These are phyloP conservation scores for Papilio polyxenes DNA, from an alignment of 1,140 invertebrate species.

Conservation along the genomic window DNA sequence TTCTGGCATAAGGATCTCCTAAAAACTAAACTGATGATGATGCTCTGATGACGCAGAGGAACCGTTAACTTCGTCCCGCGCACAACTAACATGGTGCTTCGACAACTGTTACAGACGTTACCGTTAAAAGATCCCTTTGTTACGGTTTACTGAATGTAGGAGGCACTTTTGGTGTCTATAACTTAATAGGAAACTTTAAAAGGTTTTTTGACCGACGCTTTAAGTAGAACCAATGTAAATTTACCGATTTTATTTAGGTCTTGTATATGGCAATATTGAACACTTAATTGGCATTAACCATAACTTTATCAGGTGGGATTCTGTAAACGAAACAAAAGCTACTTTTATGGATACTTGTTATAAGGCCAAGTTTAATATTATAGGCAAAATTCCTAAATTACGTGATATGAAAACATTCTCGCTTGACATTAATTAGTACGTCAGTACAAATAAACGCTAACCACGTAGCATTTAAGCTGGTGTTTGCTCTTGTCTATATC, in stretches of 20 bases:
- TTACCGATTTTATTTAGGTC: neutral
- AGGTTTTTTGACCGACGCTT: neutral
- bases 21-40: conserved; percentile 17
- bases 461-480: conserved; percentile 12
- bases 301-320: neutral
- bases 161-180: conserved; percentile 24
- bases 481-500: conserved; percentile 20
- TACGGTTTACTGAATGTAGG: conserved; percentile 29
- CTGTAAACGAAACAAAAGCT: neutral
- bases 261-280: neutral
- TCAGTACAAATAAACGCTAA: conserved; percentile 3
- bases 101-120: neutral
- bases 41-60: conserved; percentile 16
- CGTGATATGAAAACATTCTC: neutral
- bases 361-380: neutral
- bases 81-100: conserved; percentile 22
- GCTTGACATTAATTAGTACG: neutral
- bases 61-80: conserved; percentile 29
- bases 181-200: conserved; percentile 14
- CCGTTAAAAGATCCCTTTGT: conserved; percentile 35
- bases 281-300: neutral
- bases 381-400: neutral
- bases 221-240: neutral
- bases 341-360: neutral
- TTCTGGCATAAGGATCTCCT: neutral